Conservation (phyloP, 2,888 invertebrate species). For the Ophion costatus region DNA sequence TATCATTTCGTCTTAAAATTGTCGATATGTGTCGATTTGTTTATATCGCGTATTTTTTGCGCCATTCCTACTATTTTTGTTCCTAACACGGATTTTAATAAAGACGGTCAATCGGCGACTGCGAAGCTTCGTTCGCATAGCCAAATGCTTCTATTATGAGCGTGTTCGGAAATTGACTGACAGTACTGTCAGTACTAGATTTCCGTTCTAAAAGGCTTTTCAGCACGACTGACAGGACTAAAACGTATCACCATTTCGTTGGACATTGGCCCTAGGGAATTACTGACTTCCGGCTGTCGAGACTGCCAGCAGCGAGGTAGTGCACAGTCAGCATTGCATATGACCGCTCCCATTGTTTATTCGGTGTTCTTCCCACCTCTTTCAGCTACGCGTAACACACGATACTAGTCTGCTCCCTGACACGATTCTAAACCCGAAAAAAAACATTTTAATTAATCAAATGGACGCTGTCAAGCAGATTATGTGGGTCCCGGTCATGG, state of each 20-base stretch:
- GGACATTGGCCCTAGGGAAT: too few relatives aligned
- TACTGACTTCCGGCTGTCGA: neutral
- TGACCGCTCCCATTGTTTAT: neutral
- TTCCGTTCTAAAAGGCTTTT: neutral
- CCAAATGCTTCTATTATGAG: too few relatives aligned
- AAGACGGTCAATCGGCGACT: too few relatives aligned
- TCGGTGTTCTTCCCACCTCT: neutral
- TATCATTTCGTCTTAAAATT: too few relatives aligned
- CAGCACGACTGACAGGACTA: neutral
- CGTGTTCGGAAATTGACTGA: conserved; percentile 1
- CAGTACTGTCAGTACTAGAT: neutral
- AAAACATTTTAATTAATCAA: neutral
- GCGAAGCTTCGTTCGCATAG: too few relatives aligned
- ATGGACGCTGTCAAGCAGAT: neutral
- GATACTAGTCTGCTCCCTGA: neutral
- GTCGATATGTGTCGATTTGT: too few relatives aligned
- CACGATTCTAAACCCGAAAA: neutral
- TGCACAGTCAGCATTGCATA: neutral
- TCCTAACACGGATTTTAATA: too few relatives aligned
- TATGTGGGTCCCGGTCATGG: neutral
- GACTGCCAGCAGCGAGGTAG: neutral
- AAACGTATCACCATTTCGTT: neutral
- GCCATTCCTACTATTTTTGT: too few relatives aligned
- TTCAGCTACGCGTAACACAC: neutral
- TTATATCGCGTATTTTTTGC: too few relatives aligned